Percentiles rank a stretch among this genome's conserved stretches.
These are phyloP conservation scores for Cheilinus undulatus DNA, from an alignment of 2,113 vertebrate species.

Conservation along the genomic window DNA sequence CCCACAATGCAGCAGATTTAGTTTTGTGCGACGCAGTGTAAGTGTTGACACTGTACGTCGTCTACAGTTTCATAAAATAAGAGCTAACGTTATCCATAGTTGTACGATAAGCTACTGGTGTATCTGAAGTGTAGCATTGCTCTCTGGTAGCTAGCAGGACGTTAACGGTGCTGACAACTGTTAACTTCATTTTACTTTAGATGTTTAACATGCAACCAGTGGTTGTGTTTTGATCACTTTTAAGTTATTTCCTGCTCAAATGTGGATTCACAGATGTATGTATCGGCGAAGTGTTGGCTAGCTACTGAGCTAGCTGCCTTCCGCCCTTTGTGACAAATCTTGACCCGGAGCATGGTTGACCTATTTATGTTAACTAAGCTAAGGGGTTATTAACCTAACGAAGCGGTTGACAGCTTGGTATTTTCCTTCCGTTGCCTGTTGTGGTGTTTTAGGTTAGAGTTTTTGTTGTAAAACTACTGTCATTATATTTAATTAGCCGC, in stretches of 20 bases:
- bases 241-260: background rate
- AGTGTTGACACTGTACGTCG: constrained; percentile 1
- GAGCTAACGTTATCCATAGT: constrained; percentile 30
- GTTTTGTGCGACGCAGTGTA: background rate
- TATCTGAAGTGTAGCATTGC: constrained; percentile 18
- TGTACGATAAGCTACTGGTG: constrained; percentile 16
- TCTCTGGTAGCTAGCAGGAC: constrained; percentile 5
- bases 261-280: background rate
- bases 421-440: background rate
- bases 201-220: constrained; percentile 2
- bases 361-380: background rate
- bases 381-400: background rate
- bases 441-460: background rate
- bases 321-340: constrained; percentile 70
- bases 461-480: background rate
- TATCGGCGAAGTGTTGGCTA: constrained; percentile 5
- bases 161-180: background rate
- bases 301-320: constrained; percentile 53
- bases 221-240: background rate
- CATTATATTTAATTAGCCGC: background rate
- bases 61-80: background rate
- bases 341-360: constrained; percentile 43
- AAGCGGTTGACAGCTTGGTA: background rate
- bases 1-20: background rate
- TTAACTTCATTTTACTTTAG: background rate